A percentile compares a stretch with the other conserved stretches of the same genome.
phyloP scores from a whole-genome alignment of 2,888 invertebrate genomes.

The Mesochorus sp. region DNA sequence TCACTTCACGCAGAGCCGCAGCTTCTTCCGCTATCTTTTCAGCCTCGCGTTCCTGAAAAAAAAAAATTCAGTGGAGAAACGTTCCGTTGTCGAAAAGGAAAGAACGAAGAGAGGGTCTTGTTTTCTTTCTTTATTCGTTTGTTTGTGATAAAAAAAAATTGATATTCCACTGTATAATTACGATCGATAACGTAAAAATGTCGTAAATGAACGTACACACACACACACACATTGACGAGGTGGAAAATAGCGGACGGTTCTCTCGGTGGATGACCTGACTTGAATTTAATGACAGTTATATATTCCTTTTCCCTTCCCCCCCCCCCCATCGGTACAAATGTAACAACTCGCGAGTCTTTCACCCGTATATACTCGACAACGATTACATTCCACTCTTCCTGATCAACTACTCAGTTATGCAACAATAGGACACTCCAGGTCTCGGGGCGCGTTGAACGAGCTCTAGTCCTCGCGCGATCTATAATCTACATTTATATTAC shows the following conservation, averaged over 20 bases:
- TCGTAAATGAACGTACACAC: too few relatives aligned
- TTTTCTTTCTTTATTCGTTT: background rate
- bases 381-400: slow-evolving; percentile 75
- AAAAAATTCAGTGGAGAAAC: background rate
- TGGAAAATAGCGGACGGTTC: slow-evolving; percentile 16
- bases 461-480: slow-evolving; percentile 60
- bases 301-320: background rate
- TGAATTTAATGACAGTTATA: slow-evolving; percentile 48
- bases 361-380: slow-evolving; percentile 52
- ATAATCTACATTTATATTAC: slow-evolving; percentile 67
- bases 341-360: slow-evolving; percentile 43
- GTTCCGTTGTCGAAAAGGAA: too few relatives aligned
- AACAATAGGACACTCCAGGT: slow-evolving; percentile 74
- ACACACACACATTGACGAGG: background rate
- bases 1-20: slow-evolving; percentile 74
- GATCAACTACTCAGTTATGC: slow-evolving; percentile 78
- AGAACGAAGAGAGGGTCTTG: too few relatives aligned
- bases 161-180: background rate
- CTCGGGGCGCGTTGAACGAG: slow-evolving; percentile 27
- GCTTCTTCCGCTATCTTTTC: slow-evolving; percentile 78
- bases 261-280: slow-evolving; percentile 31
- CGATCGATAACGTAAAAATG: slow-evolving; percentile 19
- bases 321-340: background rate
- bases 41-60: slow-evolving; percentile 76
- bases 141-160: background rate